These are phyloP conservation scores for Mythimna impura DNA, from an alignment of 2,888 invertebrate species.

Conservation along the genomic window DNA sequence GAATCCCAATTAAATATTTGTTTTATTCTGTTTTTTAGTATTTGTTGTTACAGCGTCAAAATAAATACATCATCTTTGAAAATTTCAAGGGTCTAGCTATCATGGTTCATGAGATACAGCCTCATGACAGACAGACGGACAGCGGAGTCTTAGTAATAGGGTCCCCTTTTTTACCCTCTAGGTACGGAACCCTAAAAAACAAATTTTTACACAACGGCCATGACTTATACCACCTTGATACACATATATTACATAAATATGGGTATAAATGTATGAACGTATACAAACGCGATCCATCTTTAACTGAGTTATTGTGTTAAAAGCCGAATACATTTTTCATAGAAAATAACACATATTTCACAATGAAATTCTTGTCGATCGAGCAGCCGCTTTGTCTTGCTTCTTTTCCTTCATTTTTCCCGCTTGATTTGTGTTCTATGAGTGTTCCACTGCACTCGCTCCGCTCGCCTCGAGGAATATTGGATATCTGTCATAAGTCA, in stretches of 20 bases:
- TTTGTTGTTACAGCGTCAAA: no score
- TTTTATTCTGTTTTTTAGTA: no score
- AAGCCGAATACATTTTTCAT: conserved; percentile 82
- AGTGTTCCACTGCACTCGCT: conserved; percentile 81
- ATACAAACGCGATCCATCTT: conserved; percentile 64
- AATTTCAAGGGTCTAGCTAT: no score
- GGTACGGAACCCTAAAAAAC: background rate
- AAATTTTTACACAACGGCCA: conserved; percentile 33
- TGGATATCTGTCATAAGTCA: conserved; percentile 87
- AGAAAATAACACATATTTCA: conserved; percentile 85
- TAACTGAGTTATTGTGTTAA: conserved; percentile 78
- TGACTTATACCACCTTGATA: conserved; percentile 43
- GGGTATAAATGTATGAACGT: conserved; percentile 32
- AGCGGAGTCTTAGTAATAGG: no score
- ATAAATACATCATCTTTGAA: no score
- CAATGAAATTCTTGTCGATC: conserved; percentile 84
- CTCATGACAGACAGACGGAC: no score
- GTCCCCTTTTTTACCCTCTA: no score
- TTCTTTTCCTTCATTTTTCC: conserved; percentile 80
- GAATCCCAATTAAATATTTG: no score
- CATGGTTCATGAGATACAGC: no score
- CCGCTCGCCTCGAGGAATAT: conserved; percentile 79
- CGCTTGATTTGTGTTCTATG: conserved; percentile 85
- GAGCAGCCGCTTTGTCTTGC: conserved; percentile 83
- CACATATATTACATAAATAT: conserved; percentile 21